Conservation (phyloP, 2,113 vertebrate species). For the Megalops atlanticus region DNA sequence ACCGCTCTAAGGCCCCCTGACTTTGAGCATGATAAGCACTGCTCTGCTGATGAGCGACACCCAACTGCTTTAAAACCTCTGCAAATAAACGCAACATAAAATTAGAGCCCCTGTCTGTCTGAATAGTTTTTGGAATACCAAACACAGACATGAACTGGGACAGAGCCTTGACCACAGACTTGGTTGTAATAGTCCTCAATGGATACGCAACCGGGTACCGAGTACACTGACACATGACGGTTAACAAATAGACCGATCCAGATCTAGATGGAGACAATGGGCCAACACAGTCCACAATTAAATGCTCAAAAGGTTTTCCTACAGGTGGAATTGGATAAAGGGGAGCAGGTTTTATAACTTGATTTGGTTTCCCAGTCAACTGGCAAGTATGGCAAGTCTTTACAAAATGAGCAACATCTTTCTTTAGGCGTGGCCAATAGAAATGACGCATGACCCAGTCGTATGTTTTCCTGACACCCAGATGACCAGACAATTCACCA, state of each 20-base stretch:
- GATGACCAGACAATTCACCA: neutral
- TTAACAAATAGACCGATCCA: neutral
- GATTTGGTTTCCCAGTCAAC: constrained; percentile 18
- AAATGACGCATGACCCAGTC: neutral
- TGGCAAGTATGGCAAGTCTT: too few relatives aligned
- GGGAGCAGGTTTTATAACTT: neutral
- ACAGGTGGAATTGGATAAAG: neutral
- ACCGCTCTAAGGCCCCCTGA: constrained; percentile 3
- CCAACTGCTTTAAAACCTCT: neutral
- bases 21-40: constrained; percentile 22
- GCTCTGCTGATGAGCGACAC: neutral
- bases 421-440: constrained; percentile 10
- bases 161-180: neutral
- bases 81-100: neutral
- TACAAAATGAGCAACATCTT: too few relatives aligned
- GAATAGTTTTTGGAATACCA: constrained; percentile 18
- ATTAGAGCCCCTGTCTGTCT: neutral
- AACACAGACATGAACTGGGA: constrained; percentile 1
- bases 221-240: constrained; percentile 13
- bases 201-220: neutral
- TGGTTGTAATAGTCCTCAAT: neutral
- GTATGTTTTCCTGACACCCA: constrained; percentile 11
- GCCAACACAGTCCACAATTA: constrained; percentile 8
- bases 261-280: neutral
- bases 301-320: neutral